Evolutionary conservation across 2,888 invertebrate species (phyloP).

Genomic region (Dynastes grantii): DNA sequence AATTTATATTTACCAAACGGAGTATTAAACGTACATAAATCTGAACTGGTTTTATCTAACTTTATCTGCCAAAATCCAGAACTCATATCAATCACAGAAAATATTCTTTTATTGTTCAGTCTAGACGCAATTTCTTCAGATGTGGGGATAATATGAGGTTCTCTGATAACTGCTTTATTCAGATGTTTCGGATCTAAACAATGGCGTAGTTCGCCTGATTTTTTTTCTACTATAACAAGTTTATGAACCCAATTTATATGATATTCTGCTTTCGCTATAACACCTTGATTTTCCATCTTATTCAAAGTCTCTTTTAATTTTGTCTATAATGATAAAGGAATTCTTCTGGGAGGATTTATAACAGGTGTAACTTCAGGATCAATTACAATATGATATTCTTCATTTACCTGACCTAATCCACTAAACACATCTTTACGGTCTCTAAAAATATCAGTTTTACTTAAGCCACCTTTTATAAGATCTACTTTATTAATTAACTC

Average conservation of each 20-base stretch:
- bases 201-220: slow-evolving; percentile 21
- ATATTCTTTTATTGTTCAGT: slow-evolving; percentile 55
- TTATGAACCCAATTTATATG: slow-evolving; percentile 10
- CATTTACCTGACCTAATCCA: slow-evolving; percentile 5
- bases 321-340: slow-evolving; percentile 14
- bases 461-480: background rate
- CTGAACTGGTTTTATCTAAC: slow-evolving; percentile 59
- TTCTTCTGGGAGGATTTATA: slow-evolving; percentile 17
- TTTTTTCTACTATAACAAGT: slow-evolving; percentile 20
- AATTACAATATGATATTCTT: slow-evolving; percentile 10
- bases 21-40: slow-evolving; percentile 60
- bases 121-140: slow-evolving; percentile 57
- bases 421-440: slow-evolving; percentile 3
- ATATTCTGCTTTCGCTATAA: slow-evolving; percentile 16
- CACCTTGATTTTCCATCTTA: slow-evolving; percentile 15
- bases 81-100: slow-evolving; percentile 60
- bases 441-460: slow-evolving; percentile 6
- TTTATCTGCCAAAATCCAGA: slow-evolving; percentile 62
- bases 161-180: slow-evolving; percentile 18
- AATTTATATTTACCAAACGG: slow-evolving; percentile 60
- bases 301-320: slow-evolving; percentile 18
- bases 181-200: slow-evolving; percentile 27
- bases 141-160: slow-evolving; percentile 53
- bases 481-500: background rate
- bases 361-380: background rate